These are phyloP conservation scores for Cyclophora punctaria DNA, from an alignment of 2,888 invertebrate genomes.

Conservation along the genomic window DNA sequence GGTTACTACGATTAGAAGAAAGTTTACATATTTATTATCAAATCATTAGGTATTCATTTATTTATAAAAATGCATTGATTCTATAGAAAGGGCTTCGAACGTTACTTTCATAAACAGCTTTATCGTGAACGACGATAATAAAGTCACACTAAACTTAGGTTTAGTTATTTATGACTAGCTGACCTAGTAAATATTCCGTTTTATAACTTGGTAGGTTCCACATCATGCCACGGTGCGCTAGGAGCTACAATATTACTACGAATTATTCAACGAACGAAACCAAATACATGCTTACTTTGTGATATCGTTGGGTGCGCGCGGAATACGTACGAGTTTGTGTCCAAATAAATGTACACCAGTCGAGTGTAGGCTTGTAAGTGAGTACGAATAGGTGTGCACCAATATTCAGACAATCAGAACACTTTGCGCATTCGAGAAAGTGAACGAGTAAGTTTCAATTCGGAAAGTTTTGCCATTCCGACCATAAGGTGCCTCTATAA, in stretches of 20 bases:
- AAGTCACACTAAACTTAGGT: conserved; percentile 4
- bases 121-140: conserved; percentile 7
- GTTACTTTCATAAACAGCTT: conserved; percentile 14
- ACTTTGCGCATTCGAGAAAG: conserved; percentile 14
- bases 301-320: conserved; percentile 1
- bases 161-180: conserved; percentile 8
- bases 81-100: conserved; percentile 10
- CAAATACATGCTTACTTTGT: background rate
- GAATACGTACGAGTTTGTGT: conserved; percentile 10
- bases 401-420: conserved; percentile 14
- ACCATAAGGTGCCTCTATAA: conserved; percentile 11
- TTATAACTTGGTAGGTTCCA: too few relatives aligned
- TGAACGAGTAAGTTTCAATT: conserved; percentile 13
- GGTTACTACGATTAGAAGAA: too few relatives aligned
- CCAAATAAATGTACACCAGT: conserved; percentile 12
- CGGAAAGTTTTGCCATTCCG: conserved; percentile 14
- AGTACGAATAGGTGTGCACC: conserved; percentile 4
- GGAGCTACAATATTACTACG: too few relatives aligned
- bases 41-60: conserved; percentile 16
- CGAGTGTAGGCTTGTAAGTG: conserved; percentile 5
- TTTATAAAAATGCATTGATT: conserved; percentile 11
- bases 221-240: too few relatives aligned
- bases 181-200: conserved; percentile 6
- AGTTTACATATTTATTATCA: conserved; percentile 2
- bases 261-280: too few relatives aligned